Evolutionary conservation across 1,140 invertebrate genomes (phyloP).

Genomic region (Drosophila asahinai): DNA sequence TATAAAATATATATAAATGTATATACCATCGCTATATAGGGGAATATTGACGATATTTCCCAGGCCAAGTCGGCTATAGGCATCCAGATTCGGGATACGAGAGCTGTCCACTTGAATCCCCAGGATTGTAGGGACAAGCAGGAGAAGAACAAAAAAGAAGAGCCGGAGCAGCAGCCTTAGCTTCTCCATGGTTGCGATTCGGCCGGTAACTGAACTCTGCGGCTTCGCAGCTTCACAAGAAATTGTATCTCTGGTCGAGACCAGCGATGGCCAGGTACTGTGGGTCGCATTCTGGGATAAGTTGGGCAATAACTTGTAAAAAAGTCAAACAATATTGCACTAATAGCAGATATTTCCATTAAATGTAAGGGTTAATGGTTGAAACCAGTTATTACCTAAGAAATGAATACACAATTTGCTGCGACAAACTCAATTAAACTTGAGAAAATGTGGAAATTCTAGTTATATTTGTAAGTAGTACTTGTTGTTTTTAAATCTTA

Average conservation of each 20-base stretch:
- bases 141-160: background rate
- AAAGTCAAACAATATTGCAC: too few relatives aligned
- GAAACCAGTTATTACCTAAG: too few relatives aligned
- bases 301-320: too few relatives aligned
- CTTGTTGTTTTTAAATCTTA: too few relatives aligned
- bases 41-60: conserved; percentile 67
- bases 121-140: background rate
- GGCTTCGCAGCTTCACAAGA: conserved; percentile 26
- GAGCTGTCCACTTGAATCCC: background rate
- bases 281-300: conserved; percentile 10
- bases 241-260: conserved; percentile 25
- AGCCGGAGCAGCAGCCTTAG: conserved; percentile 20
- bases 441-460: too few relatives aligned
- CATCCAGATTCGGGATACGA: conserved; percentile 12
- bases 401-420: too few relatives aligned
- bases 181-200: conserved; percentile 27
- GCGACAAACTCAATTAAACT: too few relatives aligned
- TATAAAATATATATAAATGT: background rate
- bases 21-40: conserved; percentile 59
- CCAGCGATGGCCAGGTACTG: conserved; percentile 41
- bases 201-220: conserved; percentile 40
- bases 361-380: too few relatives aligned
- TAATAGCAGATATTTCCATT: too few relatives aligned
- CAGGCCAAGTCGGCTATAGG: conserved; percentile 45
- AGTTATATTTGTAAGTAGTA: too few relatives aligned